Percentiles rank a stretch among this genome's conserved stretches.
phyloP scores from a whole-genome alignment of 1,140 invertebrate genomes.

The Euura lappo region DNA sequence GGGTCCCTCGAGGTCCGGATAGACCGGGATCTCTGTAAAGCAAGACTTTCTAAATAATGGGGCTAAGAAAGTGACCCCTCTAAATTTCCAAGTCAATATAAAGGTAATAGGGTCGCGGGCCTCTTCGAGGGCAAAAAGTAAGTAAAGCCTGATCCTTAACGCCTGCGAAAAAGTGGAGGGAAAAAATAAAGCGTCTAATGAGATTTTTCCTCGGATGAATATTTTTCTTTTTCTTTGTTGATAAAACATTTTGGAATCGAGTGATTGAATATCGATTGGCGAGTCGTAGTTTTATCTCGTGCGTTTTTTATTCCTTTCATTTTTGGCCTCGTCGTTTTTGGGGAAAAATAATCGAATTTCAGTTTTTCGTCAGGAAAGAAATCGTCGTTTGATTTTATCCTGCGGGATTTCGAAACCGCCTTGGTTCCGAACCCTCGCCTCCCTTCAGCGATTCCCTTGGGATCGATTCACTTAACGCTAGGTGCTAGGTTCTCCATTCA shows the following conservation, averaged over 20 bases:
- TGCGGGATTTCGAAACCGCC: neutral
- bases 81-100: constrained; percentile 5
- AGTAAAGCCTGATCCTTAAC: no score
- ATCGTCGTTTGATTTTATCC: neutral
- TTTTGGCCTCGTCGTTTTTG: neutral
- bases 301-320: no score
- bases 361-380: neutral
- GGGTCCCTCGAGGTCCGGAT: no score
- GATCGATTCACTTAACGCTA: neutral
- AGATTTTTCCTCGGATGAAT: no score
- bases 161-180: no score
- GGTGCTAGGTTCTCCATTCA: neutral
- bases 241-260: no score
- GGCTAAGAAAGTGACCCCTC: neutral
- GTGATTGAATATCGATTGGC: no score
- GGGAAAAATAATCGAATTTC: neutral
- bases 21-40: no score
- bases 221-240: no score
- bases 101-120: neutral
- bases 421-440: neutral
- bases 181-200: no score
- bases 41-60: neutral
- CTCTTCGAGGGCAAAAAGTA: no score
- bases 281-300: no score
- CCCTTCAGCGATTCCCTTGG: constrained; percentile 1